Conservation (phyloP, 2,797 vertebrate genomes). For the Notolabrus celidotus region DNA sequence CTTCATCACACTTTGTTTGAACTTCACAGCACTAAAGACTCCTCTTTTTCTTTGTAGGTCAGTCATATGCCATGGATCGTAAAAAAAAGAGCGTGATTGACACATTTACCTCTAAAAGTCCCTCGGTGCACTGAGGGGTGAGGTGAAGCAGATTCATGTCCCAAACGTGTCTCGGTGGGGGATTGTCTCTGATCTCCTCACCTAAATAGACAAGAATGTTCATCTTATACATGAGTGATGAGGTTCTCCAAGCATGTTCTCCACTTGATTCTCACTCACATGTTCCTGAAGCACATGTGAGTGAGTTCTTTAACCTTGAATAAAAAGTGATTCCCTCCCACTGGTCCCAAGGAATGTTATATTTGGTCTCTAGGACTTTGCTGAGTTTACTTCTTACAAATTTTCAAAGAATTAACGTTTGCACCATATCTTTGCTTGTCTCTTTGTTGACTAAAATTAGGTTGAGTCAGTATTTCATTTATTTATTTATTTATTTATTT, state of each 20-base stretch:
- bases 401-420: neutral
- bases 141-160: constrained; percentile 25
- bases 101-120: constrained; percentile 34
- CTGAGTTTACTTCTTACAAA: neutral
- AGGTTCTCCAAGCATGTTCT: constrained; percentile 40
- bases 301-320: constrained; percentile 13
- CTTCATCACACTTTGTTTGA: constrained; percentile 1
- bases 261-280: constrained; percentile 33
- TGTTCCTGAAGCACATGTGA: constrained; percentile 25
- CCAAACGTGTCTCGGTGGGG: constrained; percentile 14
- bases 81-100: constrained; percentile 42
- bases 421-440: no score
- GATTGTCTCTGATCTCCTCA: constrained; percentile 39
- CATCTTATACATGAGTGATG: constrained; percentile 35
- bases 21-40: neutral
- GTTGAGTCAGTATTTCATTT: no score
- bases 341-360: neutral
- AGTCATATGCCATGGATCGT: constrained; percentile 32
- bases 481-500: no score
- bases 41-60: constrained; percentile 22
- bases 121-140: constrained; percentile 9
- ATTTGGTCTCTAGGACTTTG: neutral
- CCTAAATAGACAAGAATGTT: constrained; percentile 51
- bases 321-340: constrained; percentile 1
- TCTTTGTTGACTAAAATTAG: no score